Evolutionary conservation across 64 coral and sea anemone species (phyloP).

Genomic region (Dendronephthya gigantea): DNA sequence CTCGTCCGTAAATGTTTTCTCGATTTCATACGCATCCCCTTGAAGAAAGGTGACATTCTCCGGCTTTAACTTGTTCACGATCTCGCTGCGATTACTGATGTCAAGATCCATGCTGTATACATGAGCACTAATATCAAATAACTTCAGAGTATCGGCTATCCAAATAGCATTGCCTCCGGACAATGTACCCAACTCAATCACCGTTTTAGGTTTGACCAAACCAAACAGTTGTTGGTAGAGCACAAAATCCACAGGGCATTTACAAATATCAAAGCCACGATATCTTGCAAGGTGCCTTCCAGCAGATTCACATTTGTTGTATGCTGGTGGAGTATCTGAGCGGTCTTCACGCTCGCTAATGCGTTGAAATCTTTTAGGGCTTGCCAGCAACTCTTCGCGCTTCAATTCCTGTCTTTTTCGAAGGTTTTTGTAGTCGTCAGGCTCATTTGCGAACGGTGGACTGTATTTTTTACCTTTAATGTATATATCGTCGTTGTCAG

Average conservation of each 20-base stretch:
- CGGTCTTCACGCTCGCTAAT: slow-evolving; percentile 31
- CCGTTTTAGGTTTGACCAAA: slow-evolving; percentile 9
- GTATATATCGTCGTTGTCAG: no score
- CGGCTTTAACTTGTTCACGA: slow-evolving; percentile 23
- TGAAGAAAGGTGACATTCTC: slow-evolving; percentile 29
- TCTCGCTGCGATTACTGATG: slow-evolving; percentile 6
- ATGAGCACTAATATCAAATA: not conserved
- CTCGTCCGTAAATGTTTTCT: slow-evolving; percentile 10
- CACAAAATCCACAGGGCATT: slow-evolving; percentile 36
- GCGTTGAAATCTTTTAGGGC: slow-evolving; percentile 5
- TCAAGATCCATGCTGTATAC: slow-evolving; percentile 26
- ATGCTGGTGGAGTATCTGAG: not conserved
- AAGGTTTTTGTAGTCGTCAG: slow-evolving; percentile 2
- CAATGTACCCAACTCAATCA: slow-evolving; percentile 35
- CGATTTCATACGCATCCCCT: slow-evolving; percentile 17
- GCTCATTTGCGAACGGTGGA: slow-evolving; percentile 25
- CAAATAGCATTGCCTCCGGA: slow-evolving; percentile 30
- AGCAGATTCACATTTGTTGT: not conserved
- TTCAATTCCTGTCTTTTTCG: not conserved
- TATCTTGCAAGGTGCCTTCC: slow-evolving; percentile 11
- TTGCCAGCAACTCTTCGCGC: not conserved
- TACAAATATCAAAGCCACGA: slow-evolving; percentile 33
- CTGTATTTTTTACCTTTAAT: not conserved
- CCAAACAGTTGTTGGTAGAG: slow-evolving; percentile 30
- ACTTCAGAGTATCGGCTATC: slow-evolving; percentile 20